Percentiles rank a stretch among this genome's conserved stretches.
Conservation (phyloP, 1,140 invertebrate species). For the Dendrolimus kikuchii region DNA sequence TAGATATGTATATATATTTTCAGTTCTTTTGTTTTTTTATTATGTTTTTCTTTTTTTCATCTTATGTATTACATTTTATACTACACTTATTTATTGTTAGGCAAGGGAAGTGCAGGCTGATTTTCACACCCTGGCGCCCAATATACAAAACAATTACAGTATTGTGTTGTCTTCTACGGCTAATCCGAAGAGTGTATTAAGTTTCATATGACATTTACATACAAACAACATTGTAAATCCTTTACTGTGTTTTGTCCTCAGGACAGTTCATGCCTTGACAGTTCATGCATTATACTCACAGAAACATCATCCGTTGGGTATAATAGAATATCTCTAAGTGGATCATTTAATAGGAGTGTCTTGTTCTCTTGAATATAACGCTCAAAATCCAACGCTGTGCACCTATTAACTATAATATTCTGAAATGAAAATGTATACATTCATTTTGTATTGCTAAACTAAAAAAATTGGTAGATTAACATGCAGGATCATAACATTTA, state of each 20-base stretch:
- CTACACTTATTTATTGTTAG: no score
- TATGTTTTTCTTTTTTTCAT: no score
- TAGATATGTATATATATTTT: no score
- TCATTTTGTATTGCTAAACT: neutral
- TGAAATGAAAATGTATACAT: constrained; percentile 29
- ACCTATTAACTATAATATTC: constrained; percentile 54
- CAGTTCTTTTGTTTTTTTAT: no score
- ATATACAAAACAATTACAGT: no score
- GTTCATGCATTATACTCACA: constrained; percentile 75
- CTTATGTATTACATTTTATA: no score
- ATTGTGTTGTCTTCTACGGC: no score
- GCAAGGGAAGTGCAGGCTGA: no score
- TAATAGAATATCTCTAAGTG: constrained; percentile 88
- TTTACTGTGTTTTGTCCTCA: neutral
- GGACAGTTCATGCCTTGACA: neutral
- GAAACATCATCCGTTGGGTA: constrained; percentile 94
- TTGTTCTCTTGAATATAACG: constrained; percentile 91
- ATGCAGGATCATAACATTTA: no score
- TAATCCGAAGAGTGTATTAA: no score
- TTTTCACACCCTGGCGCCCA: no score
- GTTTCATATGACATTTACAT: neutral
- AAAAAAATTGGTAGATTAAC: neutral
- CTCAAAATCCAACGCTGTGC: constrained; percentile 88
- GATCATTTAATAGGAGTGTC: constrained; percentile 93
- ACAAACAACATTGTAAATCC: neutral